Evolutionary conservation across 2,797 vertebrate genomes (phyloP).

Genomic region (Girardinus metallicus): DNA sequence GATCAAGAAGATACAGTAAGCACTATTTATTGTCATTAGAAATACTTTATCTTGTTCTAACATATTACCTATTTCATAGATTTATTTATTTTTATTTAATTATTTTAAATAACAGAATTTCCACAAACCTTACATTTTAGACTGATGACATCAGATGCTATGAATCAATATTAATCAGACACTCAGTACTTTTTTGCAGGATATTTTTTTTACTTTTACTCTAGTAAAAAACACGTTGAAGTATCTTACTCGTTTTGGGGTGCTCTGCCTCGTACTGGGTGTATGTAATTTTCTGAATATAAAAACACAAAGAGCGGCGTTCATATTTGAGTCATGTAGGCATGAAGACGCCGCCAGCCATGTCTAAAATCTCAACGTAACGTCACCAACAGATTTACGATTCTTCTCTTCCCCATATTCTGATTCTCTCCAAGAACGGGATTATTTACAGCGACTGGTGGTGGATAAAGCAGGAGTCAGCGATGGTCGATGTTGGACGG

Average conservation of each 20-base stretch:
- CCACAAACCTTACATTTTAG: neutral
- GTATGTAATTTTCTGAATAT: neutral
- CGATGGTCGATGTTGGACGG: slow-evolving; percentile 1
- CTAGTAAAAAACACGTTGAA: no score
- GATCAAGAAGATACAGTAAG: neutral
- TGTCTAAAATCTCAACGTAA: slow-evolving; percentile 43
- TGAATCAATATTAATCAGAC: neutral
- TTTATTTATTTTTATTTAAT: neutral
- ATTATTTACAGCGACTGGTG: slow-evolving; percentile 30
- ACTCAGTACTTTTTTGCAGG: neutral
- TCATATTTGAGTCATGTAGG: neutral
- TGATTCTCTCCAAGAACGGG: slow-evolving; percentile 42
- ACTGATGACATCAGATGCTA: neutral
- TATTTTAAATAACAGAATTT: neutral
- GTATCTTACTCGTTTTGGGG: no score
- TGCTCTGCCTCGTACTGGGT: neutral
- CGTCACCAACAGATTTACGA: slow-evolving; percentile 22
- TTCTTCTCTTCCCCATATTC: neutral
- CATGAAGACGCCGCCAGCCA: slow-evolving; percentile 26
- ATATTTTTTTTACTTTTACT: no score
- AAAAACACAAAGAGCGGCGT: neutral
- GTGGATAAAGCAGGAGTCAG: slow-evolving; percentile 9
- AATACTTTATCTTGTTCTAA: neutral
- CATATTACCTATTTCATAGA: neutral
- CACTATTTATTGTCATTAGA: neutral